Conservation (phyloP, 1,140 invertebrate genomes). For the Cydia amplana region DNA sequence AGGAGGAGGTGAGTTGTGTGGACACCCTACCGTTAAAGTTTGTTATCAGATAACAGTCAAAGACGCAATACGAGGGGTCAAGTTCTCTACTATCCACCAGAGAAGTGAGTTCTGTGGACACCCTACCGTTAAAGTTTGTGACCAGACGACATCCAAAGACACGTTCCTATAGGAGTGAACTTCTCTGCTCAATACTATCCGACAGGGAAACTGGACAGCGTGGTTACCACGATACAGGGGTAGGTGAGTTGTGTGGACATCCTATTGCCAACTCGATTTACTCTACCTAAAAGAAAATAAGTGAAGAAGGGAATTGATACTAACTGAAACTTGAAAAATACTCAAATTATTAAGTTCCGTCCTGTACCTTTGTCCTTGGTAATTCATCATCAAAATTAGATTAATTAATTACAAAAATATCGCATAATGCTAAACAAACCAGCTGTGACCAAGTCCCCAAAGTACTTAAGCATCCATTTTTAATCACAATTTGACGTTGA, state of each 20-base stretch:
- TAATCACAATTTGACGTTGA: constrained; percentile 25
- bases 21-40: neutral
- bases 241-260: no score
- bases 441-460: constrained; percentile 9
- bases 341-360: neutral
- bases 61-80: no score
- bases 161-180: no score
- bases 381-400: constrained; percentile 9
- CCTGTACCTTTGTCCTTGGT: neutral
- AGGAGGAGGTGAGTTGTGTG: constrained; percentile 80
- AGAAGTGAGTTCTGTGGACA: no score
- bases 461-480: neutral
- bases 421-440: constrained; percentile 23
- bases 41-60: no score
- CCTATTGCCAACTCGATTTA: constrained; percentile 71
- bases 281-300: no score
- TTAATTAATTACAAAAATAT: constrained; percentile 24
- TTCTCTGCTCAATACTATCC: no score
- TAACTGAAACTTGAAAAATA: neutral
- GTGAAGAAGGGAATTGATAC: constrained; percentile 72
- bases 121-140: no score
- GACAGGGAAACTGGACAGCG: constrained; percentile 90
- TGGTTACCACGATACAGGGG: constrained; percentile 83
- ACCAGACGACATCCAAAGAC: no score
- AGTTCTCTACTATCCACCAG: no score